These are phyloP conservation scores for Astyanax mexicanus DNA, from an alignment of 2,797 vertebrate species.

Conservation along the genomic window DNA sequence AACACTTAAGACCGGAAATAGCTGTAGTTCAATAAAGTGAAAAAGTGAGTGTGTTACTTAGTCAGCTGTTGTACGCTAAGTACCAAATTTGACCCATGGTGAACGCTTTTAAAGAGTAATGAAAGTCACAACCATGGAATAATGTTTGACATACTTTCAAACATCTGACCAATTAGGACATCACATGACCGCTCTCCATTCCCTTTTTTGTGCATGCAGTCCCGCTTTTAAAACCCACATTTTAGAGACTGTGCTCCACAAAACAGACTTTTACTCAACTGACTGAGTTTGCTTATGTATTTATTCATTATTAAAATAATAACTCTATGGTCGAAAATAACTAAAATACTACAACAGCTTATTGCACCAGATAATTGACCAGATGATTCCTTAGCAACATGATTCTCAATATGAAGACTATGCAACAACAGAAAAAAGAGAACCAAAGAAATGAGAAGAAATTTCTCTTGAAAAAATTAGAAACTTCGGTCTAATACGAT, in stretches of 20 bases:
- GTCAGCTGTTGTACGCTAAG: neutral
- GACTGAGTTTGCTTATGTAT: neutral
- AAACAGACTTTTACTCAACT: neutral
- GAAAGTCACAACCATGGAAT: neutral
- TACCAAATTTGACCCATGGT: neutral
- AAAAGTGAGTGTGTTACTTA: neutral
- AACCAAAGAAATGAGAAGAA: neutral
- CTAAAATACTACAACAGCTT: too few relatives aligned
- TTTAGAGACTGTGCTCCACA: neutral
- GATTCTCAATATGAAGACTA: neutral
- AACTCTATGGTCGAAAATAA: too few relatives aligned
- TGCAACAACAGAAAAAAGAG: neutral
- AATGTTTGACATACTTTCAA: constrained; percentile 53
- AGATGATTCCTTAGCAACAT: too few relatives aligned
- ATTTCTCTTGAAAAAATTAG: neutral
- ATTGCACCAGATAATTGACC: too few relatives aligned
- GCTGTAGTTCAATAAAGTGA: too few relatives aligned
- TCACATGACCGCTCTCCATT: constrained; percentile 56
- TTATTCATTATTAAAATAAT: too few relatives aligned
- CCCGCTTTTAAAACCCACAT: neutral
- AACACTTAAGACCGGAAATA: too few relatives aligned
- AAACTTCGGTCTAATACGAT: too few relatives aligned
- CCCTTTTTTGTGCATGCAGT: too few relatives aligned
- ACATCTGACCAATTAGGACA: constrained; percentile 61
- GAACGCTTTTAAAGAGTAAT: neutral